phyloP scores from a whole-genome alignment of 1,140 invertebrate genomes.

The Drosophila quadrilineata region DNA sequence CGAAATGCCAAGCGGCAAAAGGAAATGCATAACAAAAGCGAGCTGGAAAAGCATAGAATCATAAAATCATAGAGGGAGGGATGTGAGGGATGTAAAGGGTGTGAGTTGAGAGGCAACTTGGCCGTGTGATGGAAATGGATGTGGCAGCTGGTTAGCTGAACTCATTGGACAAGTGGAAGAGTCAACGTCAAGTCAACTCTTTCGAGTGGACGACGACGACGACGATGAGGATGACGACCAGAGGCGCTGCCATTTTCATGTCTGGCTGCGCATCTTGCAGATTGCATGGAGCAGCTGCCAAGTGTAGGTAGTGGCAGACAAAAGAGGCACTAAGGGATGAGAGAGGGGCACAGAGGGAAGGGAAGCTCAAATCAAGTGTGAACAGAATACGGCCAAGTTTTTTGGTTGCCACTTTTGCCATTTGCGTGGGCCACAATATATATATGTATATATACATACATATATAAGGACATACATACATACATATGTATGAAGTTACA shows the following conservation, averaged over 20 bases:
- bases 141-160: neutral
- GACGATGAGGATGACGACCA: slow-evolving; percentile 20
- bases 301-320: too few relatives aligned
- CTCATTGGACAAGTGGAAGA: slow-evolving; percentile 52
- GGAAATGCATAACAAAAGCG: slow-evolving; percentile 75
- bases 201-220: slow-evolving; percentile 36
- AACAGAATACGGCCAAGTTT: slow-evolving; percentile 69
- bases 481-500: too few relatives aligned
- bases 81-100: neutral
- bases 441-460: too few relatives aligned
- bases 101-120: neutral
- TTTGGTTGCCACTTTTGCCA: slow-evolving; percentile 45
- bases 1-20: slow-evolving; percentile 77
- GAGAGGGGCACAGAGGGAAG: neutral
- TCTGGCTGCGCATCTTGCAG: slow-evolving; percentile 39
- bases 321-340: too few relatives aligned
- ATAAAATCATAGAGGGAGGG: neutral
- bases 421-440: too few relatives aligned
- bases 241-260: slow-evolving; percentile 67
- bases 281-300: slow-evolving; percentile 1
- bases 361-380: slow-evolving; percentile 61
- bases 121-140: neutral
- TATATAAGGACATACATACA: too few relatives aligned
- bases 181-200: slow-evolving; percentile 70
- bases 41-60: too few relatives aligned